Evolutionary conservation across 2,797 vertebrate species (phyloP).

Genomic region (Myotis myotis): DNA sequence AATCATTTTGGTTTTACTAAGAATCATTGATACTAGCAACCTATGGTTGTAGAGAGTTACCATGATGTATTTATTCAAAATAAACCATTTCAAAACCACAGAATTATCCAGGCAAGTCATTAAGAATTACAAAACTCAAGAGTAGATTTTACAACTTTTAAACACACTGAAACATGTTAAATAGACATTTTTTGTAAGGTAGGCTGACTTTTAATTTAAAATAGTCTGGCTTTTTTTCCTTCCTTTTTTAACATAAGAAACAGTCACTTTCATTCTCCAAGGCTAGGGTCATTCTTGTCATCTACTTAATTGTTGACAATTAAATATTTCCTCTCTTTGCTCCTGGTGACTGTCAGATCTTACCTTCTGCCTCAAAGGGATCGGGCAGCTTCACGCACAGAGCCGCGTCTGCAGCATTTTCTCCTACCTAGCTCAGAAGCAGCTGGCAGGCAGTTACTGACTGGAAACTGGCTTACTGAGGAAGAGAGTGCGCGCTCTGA

Average conservation of each 20-base stretch:
- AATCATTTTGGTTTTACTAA: neutral
- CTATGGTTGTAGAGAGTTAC: neutral
- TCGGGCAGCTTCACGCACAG: neutral
- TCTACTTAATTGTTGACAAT: neutral
- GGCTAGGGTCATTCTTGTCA: neutral
- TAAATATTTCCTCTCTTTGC: neutral
- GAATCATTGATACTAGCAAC: neutral
- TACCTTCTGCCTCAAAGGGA: constrained; percentile 38
- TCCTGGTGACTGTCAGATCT: neutral
- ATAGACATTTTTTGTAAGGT: neutral
- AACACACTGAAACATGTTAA: neutral
- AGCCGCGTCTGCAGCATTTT: fast-evolving
- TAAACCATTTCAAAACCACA: neutral
- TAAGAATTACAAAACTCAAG: constrained; percentile 37
- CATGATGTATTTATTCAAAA: neutral
- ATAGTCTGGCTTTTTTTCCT: neutral
- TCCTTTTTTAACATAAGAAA: neutral
- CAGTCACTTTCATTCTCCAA: neutral
- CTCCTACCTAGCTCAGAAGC: neutral
- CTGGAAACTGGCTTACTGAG: constrained; percentile 43
- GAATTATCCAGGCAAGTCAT: neutral
- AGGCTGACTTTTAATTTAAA: constrained; percentile 35
- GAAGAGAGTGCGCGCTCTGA: constrained; percentile 68
- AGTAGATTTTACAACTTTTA: constrained; percentile 19
- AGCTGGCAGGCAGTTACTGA: neutral